Evolutionary conservation across 2,888 invertebrate genomes (phyloP), one percentile per base, ranked within the genome.

Genomic region (Platycheirus albimanus): DNA sequence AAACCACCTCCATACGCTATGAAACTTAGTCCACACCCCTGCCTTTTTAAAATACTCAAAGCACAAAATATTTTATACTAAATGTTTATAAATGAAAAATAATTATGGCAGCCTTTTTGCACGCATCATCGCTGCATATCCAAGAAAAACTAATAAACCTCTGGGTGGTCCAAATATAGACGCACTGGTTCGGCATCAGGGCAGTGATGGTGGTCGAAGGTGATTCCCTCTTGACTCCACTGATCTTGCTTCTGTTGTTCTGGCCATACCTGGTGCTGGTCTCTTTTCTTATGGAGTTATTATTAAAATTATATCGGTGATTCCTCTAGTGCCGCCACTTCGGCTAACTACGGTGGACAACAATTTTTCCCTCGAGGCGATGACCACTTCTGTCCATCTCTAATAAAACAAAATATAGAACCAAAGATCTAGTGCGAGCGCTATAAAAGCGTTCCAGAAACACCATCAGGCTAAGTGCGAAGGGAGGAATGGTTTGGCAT

Each of bases 161-260:
- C 78, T 83, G 81, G 81, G 81, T 83, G 81, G 81, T 67, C 81
- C 72, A 33, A 61, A 63, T 71, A 67, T 54, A 76, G 47, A 43
- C 30, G 54, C 63, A 47, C 47, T 47, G 20, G n/a, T 77, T 3
- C 24, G 24, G 24, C 24, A 24, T 24, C 30, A 7, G 56, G 63
- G 49, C 63, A 45, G 43, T 38, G 58, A 38, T 33, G 58, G 45
- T 71, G 66, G 61, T 63, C 54, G 61, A 52, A 47, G 61, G 15
- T 49, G 61, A 45, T 66, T 51, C 24, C 49, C 30, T 63, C 33
- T 56, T 51, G 36, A 38, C 78, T 72, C 30, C 20, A 2, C 20
- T 49, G 54, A 69, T 69, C 54, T 49, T 52, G 72, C 69, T 71
- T 71, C 56, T 66, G 49, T 45, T 38, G 33, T 41, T 15, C 28